phyloP scores from a whole-genome alignment of 2,113 vertebrate species.

The Scortum barcoo region DNA sequence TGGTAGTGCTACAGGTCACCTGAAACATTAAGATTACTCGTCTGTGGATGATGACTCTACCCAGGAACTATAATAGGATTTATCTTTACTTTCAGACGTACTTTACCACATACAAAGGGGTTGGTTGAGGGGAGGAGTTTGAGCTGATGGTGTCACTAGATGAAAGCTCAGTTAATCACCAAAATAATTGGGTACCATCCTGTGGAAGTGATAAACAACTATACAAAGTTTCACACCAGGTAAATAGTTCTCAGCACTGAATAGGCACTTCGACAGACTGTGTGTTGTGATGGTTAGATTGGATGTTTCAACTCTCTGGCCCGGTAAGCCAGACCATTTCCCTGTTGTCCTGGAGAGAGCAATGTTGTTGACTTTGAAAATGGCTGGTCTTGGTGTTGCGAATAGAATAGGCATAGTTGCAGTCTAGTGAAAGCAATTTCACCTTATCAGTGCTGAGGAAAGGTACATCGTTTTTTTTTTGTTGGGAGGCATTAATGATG shows the following conservation, averaged over 20 bases:
- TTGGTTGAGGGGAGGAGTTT: background rate
- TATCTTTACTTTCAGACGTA: background rate
- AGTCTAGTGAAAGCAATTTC: slow-evolving; percentile 51
- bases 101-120: background rate
- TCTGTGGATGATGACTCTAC: slow-evolving; percentile 18
- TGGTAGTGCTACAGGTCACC: slow-evolving; percentile 22
- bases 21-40: slow-evolving; percentile 6
- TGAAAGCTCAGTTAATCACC: background rate
- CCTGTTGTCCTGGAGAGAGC: background rate
- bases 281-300: slow-evolving; percentile 7
- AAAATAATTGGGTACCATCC: background rate
- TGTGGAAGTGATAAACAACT: background rate
- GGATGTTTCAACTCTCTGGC: background rate
- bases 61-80: background rate
- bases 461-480: slow-evolving; percentile 13
- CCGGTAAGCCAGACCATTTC: background rate
- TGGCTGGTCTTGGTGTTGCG: slow-evolving; percentile 18
- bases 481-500: slow-evolving; percentile 20
- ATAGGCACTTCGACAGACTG: slow-evolving; percentile 13
- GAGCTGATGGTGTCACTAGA: background rate
- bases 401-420: slow-evolving; percentile 28
- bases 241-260: background rate
- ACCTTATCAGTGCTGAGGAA: slow-evolving; percentile 29
- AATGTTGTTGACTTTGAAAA: slow-evolving; percentile 5
- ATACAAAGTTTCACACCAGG: background rate